Evolutionary conservation across 1,140 invertebrate species (phyloP).

Genomic region (Bathynomus jamesi): DNA sequence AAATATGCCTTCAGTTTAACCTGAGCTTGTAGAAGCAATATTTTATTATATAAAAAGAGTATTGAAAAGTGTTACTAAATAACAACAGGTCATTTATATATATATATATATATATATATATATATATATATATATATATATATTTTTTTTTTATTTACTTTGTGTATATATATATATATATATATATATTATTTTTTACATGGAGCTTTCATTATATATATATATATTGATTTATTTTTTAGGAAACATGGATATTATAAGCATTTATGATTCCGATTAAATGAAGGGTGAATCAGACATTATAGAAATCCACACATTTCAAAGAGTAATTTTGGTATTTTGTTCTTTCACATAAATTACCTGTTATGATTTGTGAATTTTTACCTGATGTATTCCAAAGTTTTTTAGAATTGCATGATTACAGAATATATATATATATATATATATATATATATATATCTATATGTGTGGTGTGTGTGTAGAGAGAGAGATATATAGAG

Average conservation of each 20-base stretch:
- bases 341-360: too few relatives aligned
- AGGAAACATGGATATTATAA: neutral
- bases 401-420: too few relatives aligned
- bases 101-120: neutral
- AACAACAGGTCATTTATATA: neutral
- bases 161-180: neutral
- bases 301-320: too few relatives aligned
- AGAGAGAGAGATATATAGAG: too few relatives aligned
- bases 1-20: neutral
- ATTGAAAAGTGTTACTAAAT: neutral
- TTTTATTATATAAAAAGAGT: neutral
- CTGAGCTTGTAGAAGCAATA: neutral
- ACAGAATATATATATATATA: too few relatives aligned
- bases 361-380: too few relatives aligned
- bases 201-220: neutral
- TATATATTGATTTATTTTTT: neutral
- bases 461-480: too few relatives aligned
- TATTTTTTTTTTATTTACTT: neutral
- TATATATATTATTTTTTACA: neutral
- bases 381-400: too few relatives aligned
- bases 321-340: too few relatives aligned
- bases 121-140: neutral
- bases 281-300: too few relatives aligned
- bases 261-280: too few relatives aligned
- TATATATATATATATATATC: too few relatives aligned